Percentiles rank a stretch among this genome's conserved stretches.
Conservation (phyloP, 2,113 vertebrate genomes). For the Progne subis region DNA sequence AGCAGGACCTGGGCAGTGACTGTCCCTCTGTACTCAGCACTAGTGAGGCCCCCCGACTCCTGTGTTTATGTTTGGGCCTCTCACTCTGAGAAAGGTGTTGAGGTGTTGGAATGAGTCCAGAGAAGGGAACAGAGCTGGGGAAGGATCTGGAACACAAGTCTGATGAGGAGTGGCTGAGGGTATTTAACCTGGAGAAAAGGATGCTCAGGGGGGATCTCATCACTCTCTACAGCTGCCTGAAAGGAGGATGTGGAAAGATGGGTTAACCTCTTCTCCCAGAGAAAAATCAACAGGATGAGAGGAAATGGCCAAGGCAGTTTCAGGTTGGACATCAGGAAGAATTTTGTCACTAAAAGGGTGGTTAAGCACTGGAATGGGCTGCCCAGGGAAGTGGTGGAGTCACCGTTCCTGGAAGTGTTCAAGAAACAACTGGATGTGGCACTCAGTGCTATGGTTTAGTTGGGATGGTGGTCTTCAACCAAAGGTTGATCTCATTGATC, state of each 20-base stretch:
- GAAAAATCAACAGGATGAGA: background rate
- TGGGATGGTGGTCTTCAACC: background rate
- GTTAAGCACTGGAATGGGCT: background rate
- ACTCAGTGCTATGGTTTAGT: background rate
- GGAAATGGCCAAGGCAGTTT: background rate
- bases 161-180: background rate
- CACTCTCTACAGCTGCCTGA: background rate
- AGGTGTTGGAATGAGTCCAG: background rate
- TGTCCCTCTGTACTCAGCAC: background rate
- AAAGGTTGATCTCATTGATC: background rate
- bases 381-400: background rate
- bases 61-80: background rate
- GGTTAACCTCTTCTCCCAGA: rapidly evolving
- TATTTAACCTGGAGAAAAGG: background rate
- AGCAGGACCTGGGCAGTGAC: background rate
- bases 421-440: background rate
- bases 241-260: background rate
- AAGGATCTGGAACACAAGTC: background rate
- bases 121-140: background rate
- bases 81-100: background rate
- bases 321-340: background rate
- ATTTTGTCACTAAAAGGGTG: too few species aligned
- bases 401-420: background rate
- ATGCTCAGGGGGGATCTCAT: background rate
- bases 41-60: background rate